Evolutionary conservation across 2,888 invertebrate genomes (phyloP).

Genomic region (Drosophila seclusa): DNA sequence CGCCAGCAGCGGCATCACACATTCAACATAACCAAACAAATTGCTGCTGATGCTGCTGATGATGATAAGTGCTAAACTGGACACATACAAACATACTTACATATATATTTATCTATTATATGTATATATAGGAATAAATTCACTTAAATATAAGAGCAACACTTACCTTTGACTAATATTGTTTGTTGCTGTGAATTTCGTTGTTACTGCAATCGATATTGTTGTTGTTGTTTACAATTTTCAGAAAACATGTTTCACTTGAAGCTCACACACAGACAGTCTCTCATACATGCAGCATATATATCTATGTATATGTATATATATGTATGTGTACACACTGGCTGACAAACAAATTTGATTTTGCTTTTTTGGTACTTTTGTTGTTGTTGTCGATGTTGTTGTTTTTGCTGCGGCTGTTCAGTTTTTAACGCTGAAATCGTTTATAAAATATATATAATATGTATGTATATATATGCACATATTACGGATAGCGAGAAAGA

Average conservation of each 20-base stretch:
- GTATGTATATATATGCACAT: constrained; percentile 10
- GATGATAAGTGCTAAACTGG: constrained; percentile 39
- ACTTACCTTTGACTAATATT: constrained; percentile 54
- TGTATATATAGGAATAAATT: neutral
- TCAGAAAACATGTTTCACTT: constrained; percentile 75
- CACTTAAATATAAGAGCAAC: constrained; percentile 18
- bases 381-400: constrained; percentile 41
- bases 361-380: constrained; percentile 37
- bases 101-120: neutral
- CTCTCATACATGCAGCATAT: constrained; percentile 23
- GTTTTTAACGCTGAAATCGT: constrained; percentile 37
- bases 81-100: neutral
- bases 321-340: constrained; percentile 22
- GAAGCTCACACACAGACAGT: constrained; percentile 39
- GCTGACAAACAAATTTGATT: constrained; percentile 42
- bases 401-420: constrained; percentile 32
- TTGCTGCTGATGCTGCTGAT: constrained; percentile 33
- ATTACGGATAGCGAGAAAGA: constrained; percentile 7
- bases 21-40: constrained; percentile 74
- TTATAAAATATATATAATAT: constrained; percentile 27
- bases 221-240: constrained; percentile 29
- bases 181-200: constrained; percentile 41
- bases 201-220: constrained; percentile 29
- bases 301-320: constrained; percentile 10
- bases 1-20: constrained; percentile 55